Conservation (phyloP, 2,888 invertebrate species). For the Mamestra brassicae region DNA sequence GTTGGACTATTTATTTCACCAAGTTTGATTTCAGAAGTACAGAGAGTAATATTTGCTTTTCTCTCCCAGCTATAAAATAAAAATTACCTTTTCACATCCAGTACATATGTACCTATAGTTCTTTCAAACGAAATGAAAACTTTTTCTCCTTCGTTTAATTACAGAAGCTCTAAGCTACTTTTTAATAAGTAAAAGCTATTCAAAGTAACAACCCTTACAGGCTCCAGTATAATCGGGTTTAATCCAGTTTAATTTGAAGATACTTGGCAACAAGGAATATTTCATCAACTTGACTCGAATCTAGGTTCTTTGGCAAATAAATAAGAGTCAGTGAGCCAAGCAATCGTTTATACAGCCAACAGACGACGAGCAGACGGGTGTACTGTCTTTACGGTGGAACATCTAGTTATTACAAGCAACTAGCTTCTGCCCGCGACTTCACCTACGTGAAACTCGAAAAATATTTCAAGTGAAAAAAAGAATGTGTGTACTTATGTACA, state of each 20-base stretch:
- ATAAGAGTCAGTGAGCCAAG: conserved; percentile 13
- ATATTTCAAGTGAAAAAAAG: too few species aligned
- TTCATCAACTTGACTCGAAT: conserved; percentile 53
- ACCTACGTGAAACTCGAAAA: too few species aligned
- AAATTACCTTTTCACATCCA: not conserved
- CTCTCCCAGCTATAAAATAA: not conserved
- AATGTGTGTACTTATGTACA: too few species aligned
- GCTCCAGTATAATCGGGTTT: conserved; percentile 12
- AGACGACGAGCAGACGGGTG: conserved; percentile 10
- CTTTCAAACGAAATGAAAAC: conserved; percentile 19
- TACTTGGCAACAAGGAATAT: conserved; percentile 54
- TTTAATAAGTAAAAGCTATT: conserved; percentile 34
- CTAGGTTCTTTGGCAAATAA: conserved; percentile 58
- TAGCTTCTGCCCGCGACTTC: not conserved
- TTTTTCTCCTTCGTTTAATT: conserved; percentile 19
- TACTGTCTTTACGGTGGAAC: not conserved
- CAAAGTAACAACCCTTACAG: too few species aligned
- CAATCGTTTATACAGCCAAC: too few species aligned
- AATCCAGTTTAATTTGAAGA: conserved; percentile 56
- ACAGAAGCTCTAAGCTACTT: conserved; percentile 11
- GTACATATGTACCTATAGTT: too few species aligned
- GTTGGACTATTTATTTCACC: too few species aligned
- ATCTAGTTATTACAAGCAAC: conserved; percentile 5
- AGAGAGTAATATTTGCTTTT: too few species aligned
- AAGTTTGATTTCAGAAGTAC: too few species aligned